Percentiles rank a stretch among this genome's conserved stretches.
Conservation (phyloP, 1,140 invertebrate genomes). For the Archivesica marissinica region DNA sequence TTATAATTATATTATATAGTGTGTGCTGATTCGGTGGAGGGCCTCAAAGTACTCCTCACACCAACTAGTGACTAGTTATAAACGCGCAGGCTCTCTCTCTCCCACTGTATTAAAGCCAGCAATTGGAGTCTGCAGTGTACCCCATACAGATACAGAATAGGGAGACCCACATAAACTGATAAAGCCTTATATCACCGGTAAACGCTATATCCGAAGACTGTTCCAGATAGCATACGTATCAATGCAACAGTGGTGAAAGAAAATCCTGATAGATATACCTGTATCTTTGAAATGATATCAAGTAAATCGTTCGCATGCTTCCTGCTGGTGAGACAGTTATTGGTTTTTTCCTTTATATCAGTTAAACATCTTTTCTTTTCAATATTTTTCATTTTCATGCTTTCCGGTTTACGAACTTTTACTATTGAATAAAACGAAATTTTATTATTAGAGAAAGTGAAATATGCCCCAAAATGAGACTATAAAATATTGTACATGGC, state of each 20-base stretch:
- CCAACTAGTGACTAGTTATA: too few species aligned
- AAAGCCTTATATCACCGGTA: neutral
- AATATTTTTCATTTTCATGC: constrained; percentile 23
- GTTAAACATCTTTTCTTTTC: constrained; percentile 40
- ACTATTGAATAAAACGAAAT: neutral
- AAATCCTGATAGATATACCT: constrained; percentile 63
- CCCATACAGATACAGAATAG: too few species aligned
- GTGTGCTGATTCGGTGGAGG: too few species aligned
- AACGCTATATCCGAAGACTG: neutral
- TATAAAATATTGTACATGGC: too few species aligned
- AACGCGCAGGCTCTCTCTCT: too few species aligned
- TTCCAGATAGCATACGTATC: neutral
- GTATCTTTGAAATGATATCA: constrained; percentile 70
- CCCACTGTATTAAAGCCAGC: too few species aligned
- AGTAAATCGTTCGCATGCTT: constrained; percentile 76
- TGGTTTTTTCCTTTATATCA: constrained; percentile 67
- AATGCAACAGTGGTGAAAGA: neutral
- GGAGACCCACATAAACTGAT: too few species aligned
- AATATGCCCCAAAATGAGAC: too few species aligned
- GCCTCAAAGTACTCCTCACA: too few species aligned
- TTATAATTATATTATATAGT: too few species aligned
- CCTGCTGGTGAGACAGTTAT: constrained; percentile 66
- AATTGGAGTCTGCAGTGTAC: too few species aligned
- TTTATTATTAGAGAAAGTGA: too few species aligned
- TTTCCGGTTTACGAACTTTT: neutral